Evolutionary conservation across 1,140 invertebrate species (phyloP).

Genomic region (Thalassaphorura encarpata): DNA sequence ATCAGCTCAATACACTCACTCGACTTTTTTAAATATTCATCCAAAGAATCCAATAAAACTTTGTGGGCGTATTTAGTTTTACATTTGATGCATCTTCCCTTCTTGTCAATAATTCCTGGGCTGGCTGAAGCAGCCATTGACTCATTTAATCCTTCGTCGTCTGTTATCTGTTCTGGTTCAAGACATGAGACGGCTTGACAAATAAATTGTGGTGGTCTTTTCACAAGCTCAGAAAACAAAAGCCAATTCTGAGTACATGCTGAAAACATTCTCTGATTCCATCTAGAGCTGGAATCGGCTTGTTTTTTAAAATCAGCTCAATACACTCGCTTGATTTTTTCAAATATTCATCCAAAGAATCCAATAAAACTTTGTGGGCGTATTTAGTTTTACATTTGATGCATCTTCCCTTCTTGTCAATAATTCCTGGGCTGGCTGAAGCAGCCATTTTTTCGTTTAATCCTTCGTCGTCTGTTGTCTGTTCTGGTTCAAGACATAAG

Average conservation of each 20-base stretch:
- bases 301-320: conserved; percentile 12
- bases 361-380: not conserved
- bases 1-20: conserved; percentile 8
- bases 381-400: conserved; percentile 8
- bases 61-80: not conserved
- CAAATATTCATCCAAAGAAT: conserved; percentile 1
- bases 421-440: too few relatives aligned
- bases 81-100: conserved; percentile 1
- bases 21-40: not conserved
- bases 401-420: not conserved
- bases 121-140: too few relatives aligned
- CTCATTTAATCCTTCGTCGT: too few relatives aligned
- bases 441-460: too few relatives aligned
- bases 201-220: not conserved
- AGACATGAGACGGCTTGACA: too few relatives aligned
- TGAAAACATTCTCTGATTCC: conserved; percentile 1
- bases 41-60: not conserved
- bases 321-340: conserved; percentile 3
- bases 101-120: too few relatives aligned
- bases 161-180: too few relatives aligned
- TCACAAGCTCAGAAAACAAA: conserved; percentile 3
- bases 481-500: too few relatives aligned
- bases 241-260: conserved; percentile 20
- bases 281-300: conserved; percentile 10
- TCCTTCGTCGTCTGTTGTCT: too few relatives aligned